A percentile compares a stretch with the other conserved stretches of the same genome.
These are phyloP conservation scores for Nesidiocoris tenuis DNA, from an alignment of 2,888 invertebrate species.

Conservation along the genomic window DNA sequence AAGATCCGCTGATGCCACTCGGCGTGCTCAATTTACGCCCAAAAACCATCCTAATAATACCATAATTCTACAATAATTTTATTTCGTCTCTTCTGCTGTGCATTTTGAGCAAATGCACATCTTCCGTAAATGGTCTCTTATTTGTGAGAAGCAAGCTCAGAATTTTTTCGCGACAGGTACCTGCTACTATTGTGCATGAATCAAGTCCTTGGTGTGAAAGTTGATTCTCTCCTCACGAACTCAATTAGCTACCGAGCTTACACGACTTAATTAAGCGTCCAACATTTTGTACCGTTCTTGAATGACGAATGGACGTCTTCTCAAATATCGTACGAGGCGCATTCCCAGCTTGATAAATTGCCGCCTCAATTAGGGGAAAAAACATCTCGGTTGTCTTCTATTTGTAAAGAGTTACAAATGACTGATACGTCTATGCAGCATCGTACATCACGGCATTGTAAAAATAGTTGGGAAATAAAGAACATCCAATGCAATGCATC, in stretches of 20 bases:
- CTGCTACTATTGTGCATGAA: too few species aligned
- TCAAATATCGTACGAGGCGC: conserved; percentile 35
- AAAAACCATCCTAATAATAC: too few species aligned
- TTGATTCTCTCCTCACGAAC: not conserved
- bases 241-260: conserved; percentile 36
- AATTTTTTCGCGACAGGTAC: too few species aligned
- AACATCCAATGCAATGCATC: too few species aligned
- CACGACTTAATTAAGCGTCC: conserved; percentile 36
- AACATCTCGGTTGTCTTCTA: conserved; percentile 27
- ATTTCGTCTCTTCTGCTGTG: too few species aligned
- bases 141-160: too few species aligned
- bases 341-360: conserved; percentile 38
- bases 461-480: conserved; percentile 11
- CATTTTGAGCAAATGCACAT: too few species aligned
- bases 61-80: too few species aligned
- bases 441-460: conserved; percentile 32
- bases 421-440: conserved; percentile 22
- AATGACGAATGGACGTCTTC: conserved; percentile 34
- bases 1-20: too few species aligned
- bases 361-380: conserved; percentile 39
- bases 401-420: conserved; percentile 38
- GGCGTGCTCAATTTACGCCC: too few species aligned
- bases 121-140: too few species aligned
- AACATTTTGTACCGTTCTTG: conserved; percentile 23
- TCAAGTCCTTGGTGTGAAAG: too few species aligned